These are phyloP conservation scores for Sipha maydis DNA, from an alignment of 2,888 invertebrate species.

Conservation along the genomic window DNA sequence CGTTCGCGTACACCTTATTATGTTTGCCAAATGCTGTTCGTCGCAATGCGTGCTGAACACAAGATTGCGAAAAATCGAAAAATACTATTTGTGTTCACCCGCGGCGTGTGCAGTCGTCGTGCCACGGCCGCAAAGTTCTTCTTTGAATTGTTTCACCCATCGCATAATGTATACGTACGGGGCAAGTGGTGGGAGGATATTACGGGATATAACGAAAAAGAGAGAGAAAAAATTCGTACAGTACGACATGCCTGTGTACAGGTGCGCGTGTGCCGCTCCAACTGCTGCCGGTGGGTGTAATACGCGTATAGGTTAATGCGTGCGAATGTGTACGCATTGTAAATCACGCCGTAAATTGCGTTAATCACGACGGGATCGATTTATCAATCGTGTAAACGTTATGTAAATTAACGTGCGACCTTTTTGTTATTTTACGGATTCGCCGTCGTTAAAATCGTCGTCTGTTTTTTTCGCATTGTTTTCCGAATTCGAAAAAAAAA, in stretches of 20 bases:
- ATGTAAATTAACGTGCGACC: background rate
- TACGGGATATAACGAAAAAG: background rate
- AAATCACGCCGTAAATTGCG: background rate
- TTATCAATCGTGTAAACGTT: background rate
- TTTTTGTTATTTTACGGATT: background rate
- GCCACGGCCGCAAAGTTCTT: background rate
- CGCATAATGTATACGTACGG: no score
- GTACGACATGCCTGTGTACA: background rate
- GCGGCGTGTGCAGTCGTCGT: background rate
- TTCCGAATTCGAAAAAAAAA: no score
- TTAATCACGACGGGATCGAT: background rate
- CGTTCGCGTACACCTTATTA: no score
- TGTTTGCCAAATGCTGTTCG: no score
- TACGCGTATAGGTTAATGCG: no score
- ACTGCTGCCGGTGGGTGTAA: background rate
- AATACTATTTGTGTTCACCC: no score
- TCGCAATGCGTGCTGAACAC: no score
- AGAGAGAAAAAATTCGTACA: background rate
- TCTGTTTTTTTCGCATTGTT: background rate
- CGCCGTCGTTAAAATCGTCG: no score
- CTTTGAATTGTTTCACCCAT: background rate
- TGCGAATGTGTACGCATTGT: background rate
- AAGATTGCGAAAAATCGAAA: no score
- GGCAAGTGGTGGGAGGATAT: no score
- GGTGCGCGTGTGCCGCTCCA: no score